Base-by-base conservation (phyloP, 2,113 vertebrate species). In the Dromaius novaehollandiae region DNA sequence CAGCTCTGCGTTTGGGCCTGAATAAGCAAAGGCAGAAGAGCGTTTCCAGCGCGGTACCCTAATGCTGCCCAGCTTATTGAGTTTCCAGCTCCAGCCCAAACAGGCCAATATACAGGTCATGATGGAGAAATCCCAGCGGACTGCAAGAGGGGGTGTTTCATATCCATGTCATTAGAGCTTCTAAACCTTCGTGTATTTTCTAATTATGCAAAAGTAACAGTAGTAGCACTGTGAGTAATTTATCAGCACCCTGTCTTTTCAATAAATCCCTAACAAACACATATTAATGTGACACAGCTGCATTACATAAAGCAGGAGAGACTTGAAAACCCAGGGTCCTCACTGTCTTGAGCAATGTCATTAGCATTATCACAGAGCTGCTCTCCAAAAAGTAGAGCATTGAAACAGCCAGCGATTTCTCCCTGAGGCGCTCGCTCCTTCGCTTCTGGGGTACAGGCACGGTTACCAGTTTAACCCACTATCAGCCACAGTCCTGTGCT, bases 321-420 rank as follows among this genome's bases (percentile, higher is more conserved):
- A 80, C 82, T 91, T 88, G 82, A 88, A 91, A 93, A 94, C n/a
- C 32, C 65, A 79, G 79, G 73, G 89, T 93, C 92, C 53, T 79
- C 1, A 3, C 53, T 95, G 90, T 96, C 97, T 96, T 90, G 73
- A 93, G 92, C 83, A 86, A 93, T 97, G 95, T 89, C 96, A 81
- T 96, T 95, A 96, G 42, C 90, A 81, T 95, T 75, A 94, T 58
- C 71, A 80, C 6, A 70, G 63, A 89, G 71, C 93, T 61, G 86
- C 66, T 96, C 89, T 97, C 89, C 61, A 64, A 64, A 96, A 97
- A 94, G 82, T 60, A 91, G 96, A 97, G 87, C 94, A 82, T 89
- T 92, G 90, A 80, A 95, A 90, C 65, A 86, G 86, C 55, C 80
- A 94, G 86, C 21, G 86, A 91, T 93, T 97, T 90, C 22, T 14